Evolutionary conservation across 35 echinoderm and acorn worm genomes (phyloP).

Genomic region (Amphiura filiformis): DNA sequence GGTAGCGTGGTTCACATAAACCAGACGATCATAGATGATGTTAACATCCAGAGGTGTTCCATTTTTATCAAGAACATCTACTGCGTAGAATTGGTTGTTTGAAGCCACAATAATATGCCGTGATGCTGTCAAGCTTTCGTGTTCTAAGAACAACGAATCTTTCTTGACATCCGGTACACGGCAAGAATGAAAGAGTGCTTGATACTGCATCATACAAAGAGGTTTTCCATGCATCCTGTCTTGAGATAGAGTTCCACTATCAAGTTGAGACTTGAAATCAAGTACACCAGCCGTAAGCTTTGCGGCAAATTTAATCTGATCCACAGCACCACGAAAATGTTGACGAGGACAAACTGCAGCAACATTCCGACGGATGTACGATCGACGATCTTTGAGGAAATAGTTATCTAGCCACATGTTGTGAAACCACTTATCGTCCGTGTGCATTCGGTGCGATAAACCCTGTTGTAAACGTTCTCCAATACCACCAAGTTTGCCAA

Average conservation of each 20-base stretch:
- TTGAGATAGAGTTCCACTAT: background rate
- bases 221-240: too few relatives aligned
- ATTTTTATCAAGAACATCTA: constrained; percentile 11
- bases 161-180: too few relatives aligned
- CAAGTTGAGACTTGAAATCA: background rate
- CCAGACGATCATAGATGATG: constrained; percentile 6
- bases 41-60: constrained; percentile 4
- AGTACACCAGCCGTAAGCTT: background rate
- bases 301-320: background rate
- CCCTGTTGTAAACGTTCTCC: background rate
- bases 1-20: constrained; percentile 3
- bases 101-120: too few relatives aligned
- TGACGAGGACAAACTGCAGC: background rate
- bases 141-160: too few relatives aligned
- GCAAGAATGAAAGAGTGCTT: too few relatives aligned
- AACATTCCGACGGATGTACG: too few relatives aligned
- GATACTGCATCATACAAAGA: too few relatives aligned
- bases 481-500: background rate
- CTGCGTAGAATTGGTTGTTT: constrained; percentile 34
- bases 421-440: too few relatives aligned
- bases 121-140: too few relatives aligned
- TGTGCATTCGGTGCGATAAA: background rate
- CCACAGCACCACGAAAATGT: background rate
- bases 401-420: too few relatives aligned
- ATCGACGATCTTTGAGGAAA: too few relatives aligned